Base-by-base conservation (phyloP, 2,113 vertebrate species). In the Chionomys nivalis region DNA sequence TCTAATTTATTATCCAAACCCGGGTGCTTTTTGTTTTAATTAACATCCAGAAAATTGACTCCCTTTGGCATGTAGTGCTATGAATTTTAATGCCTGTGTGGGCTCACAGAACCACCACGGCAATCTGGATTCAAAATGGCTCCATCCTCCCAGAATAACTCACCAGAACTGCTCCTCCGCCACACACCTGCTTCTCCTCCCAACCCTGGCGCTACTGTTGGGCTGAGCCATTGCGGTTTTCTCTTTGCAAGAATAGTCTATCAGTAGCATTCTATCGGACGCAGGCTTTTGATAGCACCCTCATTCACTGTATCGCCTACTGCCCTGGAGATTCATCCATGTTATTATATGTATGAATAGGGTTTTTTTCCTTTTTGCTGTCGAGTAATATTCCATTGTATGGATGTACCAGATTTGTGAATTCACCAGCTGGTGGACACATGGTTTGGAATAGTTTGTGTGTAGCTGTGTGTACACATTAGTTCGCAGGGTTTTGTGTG, bases 1-100 rank as follows among this genome's bases (percentile, higher is more conserved):
- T 73, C 66, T 77, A 65, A 91, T 88, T 94, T 87, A 79, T 24
- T 39, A 82, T 68, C 89, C 44, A 65, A 90, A 88, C 42, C 76
- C 36, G 42, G 17, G 81, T 3, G 6, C 68, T 93, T 81, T 87
- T 76, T 31, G 17, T 94, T 94, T 92, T 66, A 70, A 82, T 87
- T 75, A 94, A 77, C 70, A 5, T 72, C 36, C 47, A 75, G 58
- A 73, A 76, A 79, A 79, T 61, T 23, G 12, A 52, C 52, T 91
- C 26, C 55, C 55, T 91, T 78, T 79, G 33, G 47, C 21, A 12
- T n/a, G 3, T n/a, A 66, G 44, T 26, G 39, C 70, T 85, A 17
- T 91, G 93, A 78, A 61, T 68, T 88, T 91, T 12, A 33, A 72
- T 31, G 23, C 36, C 3, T 66, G 5, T 11, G 1, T 83, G 78